These are phyloP conservation scores for Calephelis nemesis DNA, from an alignment of 1,140 invertebrate species.

Conservation along the genomic window DNA sequence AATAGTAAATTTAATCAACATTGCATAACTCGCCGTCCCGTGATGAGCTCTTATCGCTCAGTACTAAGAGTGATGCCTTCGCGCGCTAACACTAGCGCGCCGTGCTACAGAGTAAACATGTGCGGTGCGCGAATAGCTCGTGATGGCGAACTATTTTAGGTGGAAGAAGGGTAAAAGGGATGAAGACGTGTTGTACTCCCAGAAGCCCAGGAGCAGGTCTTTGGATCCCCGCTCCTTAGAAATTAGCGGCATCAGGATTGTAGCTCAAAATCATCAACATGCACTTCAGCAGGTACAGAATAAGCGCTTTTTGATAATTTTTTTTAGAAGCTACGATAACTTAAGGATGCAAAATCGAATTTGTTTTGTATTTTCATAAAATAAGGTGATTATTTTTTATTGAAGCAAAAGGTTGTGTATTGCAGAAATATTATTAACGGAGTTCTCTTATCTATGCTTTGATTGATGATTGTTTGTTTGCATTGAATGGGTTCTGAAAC, in stretches of 20 bases:
- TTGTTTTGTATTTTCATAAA: too few species aligned
- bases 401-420: too few species aligned
- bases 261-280: conserved; percentile 70
- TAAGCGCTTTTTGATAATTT: too few species aligned
- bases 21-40: conserved; percentile 70
- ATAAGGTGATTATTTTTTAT: too few species aligned
- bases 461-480: too few species aligned
- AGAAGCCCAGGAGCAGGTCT: conserved; percentile 86
- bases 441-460: too few species aligned
- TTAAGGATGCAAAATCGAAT: too few species aligned
- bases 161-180: conserved; percentile 85
- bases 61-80: conserved; percentile 63
- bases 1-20: conserved; percentile 21
- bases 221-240: conserved; percentile 88
- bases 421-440: too few species aligned
- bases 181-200: conserved; percentile 80
- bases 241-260: conserved; percentile 83
- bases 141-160: conserved; percentile 85
- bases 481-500: too few species aligned
- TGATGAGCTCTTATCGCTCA: conserved; percentile 65
- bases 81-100: conserved; percentile 39
- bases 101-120: conserved; percentile 4
- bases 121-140: conserved; percentile 31
- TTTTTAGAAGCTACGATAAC: background rate
- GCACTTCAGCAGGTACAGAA: conserved; percentile 30